Base-by-base conservation (phyloP, 1,140 invertebrate genomes). In the Venturia canescens region DNA sequence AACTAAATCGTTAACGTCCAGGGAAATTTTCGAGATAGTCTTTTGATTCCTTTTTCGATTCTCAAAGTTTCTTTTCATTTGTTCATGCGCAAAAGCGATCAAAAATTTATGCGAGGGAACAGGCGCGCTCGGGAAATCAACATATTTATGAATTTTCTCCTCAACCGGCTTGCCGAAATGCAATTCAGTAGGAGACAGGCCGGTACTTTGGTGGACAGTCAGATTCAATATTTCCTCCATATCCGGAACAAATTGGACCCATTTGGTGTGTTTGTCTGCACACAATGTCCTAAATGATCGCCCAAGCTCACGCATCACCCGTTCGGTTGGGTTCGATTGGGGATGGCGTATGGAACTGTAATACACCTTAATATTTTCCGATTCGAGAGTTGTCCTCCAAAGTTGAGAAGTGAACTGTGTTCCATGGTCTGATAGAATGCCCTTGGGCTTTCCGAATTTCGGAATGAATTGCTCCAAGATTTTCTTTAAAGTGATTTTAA, bases 221-320 rank as follows among this genome's bases (percentile, higher is more conserved):
- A 86, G 84, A 82, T 92, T 92, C 60, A 90, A 88, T 1, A 86
- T 78, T 11, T 80, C 66, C 76, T 88, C 85, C 1, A 88, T 84
- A 18, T 81, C 70, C 1, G 48, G 13, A 9, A 88, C 34, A 15
- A 81, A 48, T 0, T 53, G 11, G 1, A 67, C 80, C 85, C 86
- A 87, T 13, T 63, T 57, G 0, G 81, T 60, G 72, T 88, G 88
- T 9, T 57, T 67, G 0, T 79, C 29, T 4, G 77, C 31, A 71
- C 86, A 87, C 26, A 87, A 1, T n/a, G 83, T 84, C 21, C 87
- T 79, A 53, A 88, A 87, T 11, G 89, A 23, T 44, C 84, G 71
- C 11, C 86, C 83, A 15, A 88, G 71, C 48, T 89, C 86, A 27
- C 79, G 84, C 80, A 87, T 88, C 0, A 87, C 83, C 21, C 88